phyloP scores from a whole-genome alignment of 2,113 vertebrate species.

The Anseranas semipalmata region DNA sequence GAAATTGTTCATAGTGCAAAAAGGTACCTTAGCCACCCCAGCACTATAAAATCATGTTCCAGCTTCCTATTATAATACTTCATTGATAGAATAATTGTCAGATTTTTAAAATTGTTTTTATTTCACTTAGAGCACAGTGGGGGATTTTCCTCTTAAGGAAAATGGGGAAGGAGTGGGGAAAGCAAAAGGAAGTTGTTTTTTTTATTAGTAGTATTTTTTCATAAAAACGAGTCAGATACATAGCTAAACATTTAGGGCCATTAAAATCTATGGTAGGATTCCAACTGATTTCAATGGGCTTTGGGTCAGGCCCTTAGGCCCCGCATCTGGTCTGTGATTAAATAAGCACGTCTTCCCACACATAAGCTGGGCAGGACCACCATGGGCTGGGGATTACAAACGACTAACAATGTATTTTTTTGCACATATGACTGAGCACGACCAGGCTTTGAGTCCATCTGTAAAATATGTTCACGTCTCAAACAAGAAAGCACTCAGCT shows the following conservation, averaged over 20 bases:
- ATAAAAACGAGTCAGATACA: not conserved
- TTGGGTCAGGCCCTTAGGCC: slow-evolving; percentile 32
- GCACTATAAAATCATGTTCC: not conserved
- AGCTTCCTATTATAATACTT: not conserved
- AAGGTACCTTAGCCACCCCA: not conserved
- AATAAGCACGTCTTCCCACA: slow-evolving; percentile 14
- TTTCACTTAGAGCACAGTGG: not conserved
- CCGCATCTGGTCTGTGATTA: not conserved
- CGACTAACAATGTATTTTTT: not conserved
- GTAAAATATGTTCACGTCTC: not conserved
- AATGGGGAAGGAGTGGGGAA: not conserved
- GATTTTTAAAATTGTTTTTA: not conserved
- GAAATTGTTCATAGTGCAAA: not conserved
- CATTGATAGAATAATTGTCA: not conserved
- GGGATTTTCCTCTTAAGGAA: not conserved
- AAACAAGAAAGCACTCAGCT: not conserved
- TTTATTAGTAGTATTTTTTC: not conserved
- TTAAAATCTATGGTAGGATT: not conserved
- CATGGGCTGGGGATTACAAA: not conserved
- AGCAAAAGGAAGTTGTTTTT: not conserved
- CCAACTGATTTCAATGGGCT: slow-evolving; percentile 17
- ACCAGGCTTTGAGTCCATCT: not conserved
- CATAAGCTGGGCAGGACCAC: not conserved
- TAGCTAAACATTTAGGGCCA: not conserved
- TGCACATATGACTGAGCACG: slow-evolving; percentile 3